These are phyloP conservation scores for Pseudochaenichthys georgianus DNA, from an alignment of 2,797 vertebrate species.

Conservation along the genomic window DNA sequence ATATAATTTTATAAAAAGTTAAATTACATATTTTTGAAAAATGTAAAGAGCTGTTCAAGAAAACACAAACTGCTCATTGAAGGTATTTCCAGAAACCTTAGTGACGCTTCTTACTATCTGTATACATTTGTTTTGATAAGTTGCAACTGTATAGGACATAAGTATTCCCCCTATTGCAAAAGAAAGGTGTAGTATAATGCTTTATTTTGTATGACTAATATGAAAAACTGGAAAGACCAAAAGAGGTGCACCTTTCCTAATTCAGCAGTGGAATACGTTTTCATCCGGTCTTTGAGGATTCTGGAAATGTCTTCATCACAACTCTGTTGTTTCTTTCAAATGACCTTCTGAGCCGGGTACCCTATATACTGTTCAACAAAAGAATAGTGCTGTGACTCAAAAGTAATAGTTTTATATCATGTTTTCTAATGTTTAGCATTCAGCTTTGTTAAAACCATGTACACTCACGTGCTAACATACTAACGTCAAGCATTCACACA, in stretches of 20 bases:
- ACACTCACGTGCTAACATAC: slow-evolving; percentile 16
- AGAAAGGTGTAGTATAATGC: not conserved
- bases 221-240: not conserved
- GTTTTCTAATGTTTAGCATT: slow-evolving; percentile 24
- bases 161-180: not conserved
- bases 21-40: not conserved
- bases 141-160: not conserved
- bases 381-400: slow-evolving; percentile 17
- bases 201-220: no score
- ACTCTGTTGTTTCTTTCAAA: not conserved
- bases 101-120: not conserved
- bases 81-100: not conserved
- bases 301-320: slow-evolving; percentile 8
- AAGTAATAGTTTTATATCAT: slow-evolving; percentile 7
- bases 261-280: not conserved
- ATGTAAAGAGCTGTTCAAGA: not conserved
- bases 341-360: not conserved
- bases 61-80: not conserved
- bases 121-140: not conserved
- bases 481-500: slow-evolving; percentile 16
- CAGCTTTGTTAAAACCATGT: slow-evolving; percentile 23
- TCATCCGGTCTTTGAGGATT: not conserved
- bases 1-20: not conserved
- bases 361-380: not conserved
- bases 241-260: not conserved